A percentile compares a stretch with the other conserved stretches of the same genome.
Conservation (phyloP, 2,888 invertebrate species). For the Loripinus fragilis region DNA sequence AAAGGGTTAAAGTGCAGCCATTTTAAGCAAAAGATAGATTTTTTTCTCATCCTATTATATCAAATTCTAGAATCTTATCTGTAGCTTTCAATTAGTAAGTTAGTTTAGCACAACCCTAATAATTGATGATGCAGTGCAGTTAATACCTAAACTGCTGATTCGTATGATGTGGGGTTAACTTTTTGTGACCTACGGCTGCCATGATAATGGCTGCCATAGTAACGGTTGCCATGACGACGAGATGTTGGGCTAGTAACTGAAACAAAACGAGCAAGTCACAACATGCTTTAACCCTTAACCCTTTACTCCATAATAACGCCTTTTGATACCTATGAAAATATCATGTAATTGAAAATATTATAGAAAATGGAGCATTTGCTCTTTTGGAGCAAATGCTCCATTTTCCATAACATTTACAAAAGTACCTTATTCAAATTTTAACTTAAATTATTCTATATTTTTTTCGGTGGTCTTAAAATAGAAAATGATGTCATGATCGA, state of each 20-base stretch:
- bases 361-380: too few species aligned
- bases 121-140: conserved; percentile 8
- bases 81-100: neutral
- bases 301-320: too few species aligned
- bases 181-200: conserved; percentile 55
- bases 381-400: too few species aligned
- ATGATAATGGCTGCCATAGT: conserved; percentile 34
- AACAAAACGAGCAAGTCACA: conserved; percentile 39
- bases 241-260: conserved; percentile 51
- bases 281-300: neutral
- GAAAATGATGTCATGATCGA: too few species aligned
- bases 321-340: too few species aligned
- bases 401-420: too few species aligned
- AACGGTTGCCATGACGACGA: conserved; percentile 53
- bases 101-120: neutral
- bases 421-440: too few species aligned
- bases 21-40: neutral
- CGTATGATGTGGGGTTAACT: conserved; percentile 70
- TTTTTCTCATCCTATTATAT: neutral
- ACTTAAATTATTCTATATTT: too few species aligned
- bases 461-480: too few species aligned
- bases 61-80: neutral
- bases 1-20: neutral
- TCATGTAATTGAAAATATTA: too few species aligned
- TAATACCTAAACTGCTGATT: conserved; percentile 75